Base-by-base conservation (phyloP, 1,140 invertebrate genomes). In the Drosophila sproati region DNA sequence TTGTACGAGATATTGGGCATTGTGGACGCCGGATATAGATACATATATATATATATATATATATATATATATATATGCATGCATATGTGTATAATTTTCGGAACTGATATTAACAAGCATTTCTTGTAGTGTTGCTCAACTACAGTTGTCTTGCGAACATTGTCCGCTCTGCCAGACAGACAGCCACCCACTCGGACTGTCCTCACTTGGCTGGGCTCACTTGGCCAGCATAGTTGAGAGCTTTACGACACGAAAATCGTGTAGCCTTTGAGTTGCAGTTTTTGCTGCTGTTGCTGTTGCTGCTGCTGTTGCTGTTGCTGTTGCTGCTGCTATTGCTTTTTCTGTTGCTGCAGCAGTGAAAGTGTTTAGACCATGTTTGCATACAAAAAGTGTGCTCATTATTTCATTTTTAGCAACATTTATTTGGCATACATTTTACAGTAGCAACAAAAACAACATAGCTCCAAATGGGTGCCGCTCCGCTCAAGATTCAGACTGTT, bases 171-270 rank as follows among this genome's bases (percentile, higher is more conserved):
- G 41, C 61, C 20, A 20, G 20, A 20, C 20, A 20, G 20, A 20
- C 20, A 20, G 34, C 39, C 43, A 57, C 52, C 52, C 62, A 64
- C 62, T 29, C 50, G 31, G 37, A 4, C 35, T 41, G 48, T 41
- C 50, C 55, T 12, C 20, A 20, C 20, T 20, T 20, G 20, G 20
- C 20, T 12, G 20, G 20, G 31, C 34, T 12, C 6, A 32, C 20
- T 37, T 54, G 74, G 75, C 47, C 54, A 39, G 32, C 39, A 35
- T 28, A 71, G 76, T 62, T 64, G 70, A 54, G 57, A 62, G 63
- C 74, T 64, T 70, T 70, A 41, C 77, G 56, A 69, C 80, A 82
- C 75, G 71, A 82, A 82, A 54, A 78, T 82, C 80, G 80, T 82
- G 80, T 78, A 70, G 79, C 61, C 56, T 67, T 60, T 35, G 29